A percentile compares a stretch with the other conserved stretches of the same genome.
Conservation (phyloP, 2,888 invertebrate genomes). For the Bombylius discolor region DNA sequence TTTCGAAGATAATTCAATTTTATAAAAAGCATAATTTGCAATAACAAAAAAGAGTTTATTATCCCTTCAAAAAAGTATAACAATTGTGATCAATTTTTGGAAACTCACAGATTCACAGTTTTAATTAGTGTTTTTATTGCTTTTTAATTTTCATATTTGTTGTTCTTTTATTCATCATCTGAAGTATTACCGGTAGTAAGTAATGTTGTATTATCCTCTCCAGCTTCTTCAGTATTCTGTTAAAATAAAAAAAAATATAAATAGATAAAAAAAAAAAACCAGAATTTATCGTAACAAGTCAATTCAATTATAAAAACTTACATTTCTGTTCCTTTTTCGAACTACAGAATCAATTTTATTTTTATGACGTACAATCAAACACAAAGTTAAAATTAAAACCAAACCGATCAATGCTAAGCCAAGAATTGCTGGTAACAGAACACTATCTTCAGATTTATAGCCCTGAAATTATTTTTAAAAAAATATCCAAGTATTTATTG, state of each 20-base stretch:
- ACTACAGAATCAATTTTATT: conserved; percentile 31
- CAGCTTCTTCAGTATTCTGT: conserved; percentile 30
- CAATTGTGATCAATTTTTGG: no score
- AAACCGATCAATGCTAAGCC: conserved; percentile 40
- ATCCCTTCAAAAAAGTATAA: no score
- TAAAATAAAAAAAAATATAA: conserved; percentile 2
- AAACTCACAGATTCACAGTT: no score
- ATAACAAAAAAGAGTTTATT: no score
- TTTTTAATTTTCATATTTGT: no score
- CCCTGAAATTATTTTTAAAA: conserved; percentile 34
- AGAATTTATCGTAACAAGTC: no score
- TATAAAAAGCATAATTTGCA: no score
- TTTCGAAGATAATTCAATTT: no score
- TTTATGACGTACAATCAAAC: conserved; percentile 40
- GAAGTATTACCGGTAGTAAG: conserved; percentile 29
- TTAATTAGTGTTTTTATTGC: no score
- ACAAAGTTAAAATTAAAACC: conserved; percentile 40
- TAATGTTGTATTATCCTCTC: conserved; percentile 32
- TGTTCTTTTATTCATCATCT: conserved; percentile 28
- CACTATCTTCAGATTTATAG: conserved; percentile 46
- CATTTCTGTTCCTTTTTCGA: conserved; percentile 33
- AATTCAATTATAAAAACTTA: conserved; percentile 19
- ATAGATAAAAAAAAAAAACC: neutral
- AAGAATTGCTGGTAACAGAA: conserved; percentile 41
- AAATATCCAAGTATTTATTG: conserved; percentile 1